These are phyloP conservation scores for Cepaea hortensis DNA, from an alignment of 2,888 invertebrate species.

Conservation along the genomic window DNA sequence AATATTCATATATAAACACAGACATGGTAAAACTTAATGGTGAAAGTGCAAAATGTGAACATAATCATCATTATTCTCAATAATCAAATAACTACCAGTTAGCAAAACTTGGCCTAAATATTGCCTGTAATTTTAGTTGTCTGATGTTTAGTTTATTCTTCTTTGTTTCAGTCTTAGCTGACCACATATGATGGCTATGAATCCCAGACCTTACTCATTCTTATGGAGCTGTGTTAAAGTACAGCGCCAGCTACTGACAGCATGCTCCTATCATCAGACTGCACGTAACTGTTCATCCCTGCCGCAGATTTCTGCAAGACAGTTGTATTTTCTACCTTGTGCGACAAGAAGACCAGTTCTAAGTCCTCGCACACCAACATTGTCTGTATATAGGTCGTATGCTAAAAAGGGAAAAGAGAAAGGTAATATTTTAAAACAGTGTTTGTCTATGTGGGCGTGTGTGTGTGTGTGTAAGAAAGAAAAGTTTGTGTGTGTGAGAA, in stretches of 20 bases:
- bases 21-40: no score
- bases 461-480: no score
- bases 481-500: no score
- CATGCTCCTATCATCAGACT: neutral
- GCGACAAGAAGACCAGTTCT: neutral
- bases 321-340: neutral
- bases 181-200: neutral
- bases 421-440: conserved; percentile 33
- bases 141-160: neutral
- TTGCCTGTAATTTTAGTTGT: neutral
- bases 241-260: neutral
- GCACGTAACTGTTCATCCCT: neutral
- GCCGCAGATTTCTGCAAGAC: neutral
- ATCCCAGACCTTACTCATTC: neutral
- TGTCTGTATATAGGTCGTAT: conserved; percentile 44
- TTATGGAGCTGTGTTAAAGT: conserved; percentile 6
- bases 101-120: no score
- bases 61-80: no score
- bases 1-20: no score
- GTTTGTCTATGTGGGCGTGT: no score
- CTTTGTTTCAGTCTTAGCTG: neutral
- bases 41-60: no score
- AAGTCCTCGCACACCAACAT: neutral
- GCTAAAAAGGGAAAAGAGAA: conserved; percentile 56
- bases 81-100: no score